A percentile compares a stretch with the other conserved stretches of the same genome.
These are phyloP conservation scores for Megalurothrips usitatus DNA, from an alignment of 2,888 invertebrate species.

Conservation along the genomic window DNA sequence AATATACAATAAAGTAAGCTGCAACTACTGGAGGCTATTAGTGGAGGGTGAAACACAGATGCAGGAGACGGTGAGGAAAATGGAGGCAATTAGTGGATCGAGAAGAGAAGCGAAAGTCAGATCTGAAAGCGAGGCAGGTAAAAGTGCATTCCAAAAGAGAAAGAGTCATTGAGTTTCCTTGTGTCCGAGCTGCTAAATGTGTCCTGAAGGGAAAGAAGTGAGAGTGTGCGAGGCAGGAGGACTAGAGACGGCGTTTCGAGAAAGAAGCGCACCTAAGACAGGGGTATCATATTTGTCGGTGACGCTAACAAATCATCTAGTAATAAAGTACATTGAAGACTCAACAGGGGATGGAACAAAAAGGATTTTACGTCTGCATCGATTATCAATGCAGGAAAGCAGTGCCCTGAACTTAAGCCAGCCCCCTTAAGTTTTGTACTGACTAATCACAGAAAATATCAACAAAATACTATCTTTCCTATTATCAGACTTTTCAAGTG, in stretches of 20 bases:
- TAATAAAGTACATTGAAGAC: too few species aligned
- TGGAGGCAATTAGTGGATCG: background rate
- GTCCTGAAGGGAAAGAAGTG: too few species aligned
- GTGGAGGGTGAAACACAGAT: constrained; percentile 1
- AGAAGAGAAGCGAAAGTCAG: constrained; percentile 9
- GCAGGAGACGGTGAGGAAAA: background rate
- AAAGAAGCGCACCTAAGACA: background rate
- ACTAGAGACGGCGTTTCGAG: background rate
- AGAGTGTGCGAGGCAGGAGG: background rate
- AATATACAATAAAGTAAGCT: background rate
- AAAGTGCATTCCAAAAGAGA: background rate
- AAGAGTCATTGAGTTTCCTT: background rate
- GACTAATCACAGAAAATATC: too few species aligned
- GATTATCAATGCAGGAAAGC: too few species aligned
- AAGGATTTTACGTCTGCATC: too few species aligned
- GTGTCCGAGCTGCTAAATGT: too few species aligned
- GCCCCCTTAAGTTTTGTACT: too few species aligned
- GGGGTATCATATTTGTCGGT: background rate
- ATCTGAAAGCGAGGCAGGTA: constrained; percentile 13
- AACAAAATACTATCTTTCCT: too few species aligned
- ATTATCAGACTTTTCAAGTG: too few species aligned
- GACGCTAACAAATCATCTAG: too few species aligned
- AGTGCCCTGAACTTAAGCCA: too few species aligned
- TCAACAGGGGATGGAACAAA: too few species aligned
- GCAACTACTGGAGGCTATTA: background rate